Evolutionary conservation across 2,797 vertebrate genomes (phyloP), one percentile per base, ranked within the genome.

Genomic region (Melopsittacus undulatus): DNA sequence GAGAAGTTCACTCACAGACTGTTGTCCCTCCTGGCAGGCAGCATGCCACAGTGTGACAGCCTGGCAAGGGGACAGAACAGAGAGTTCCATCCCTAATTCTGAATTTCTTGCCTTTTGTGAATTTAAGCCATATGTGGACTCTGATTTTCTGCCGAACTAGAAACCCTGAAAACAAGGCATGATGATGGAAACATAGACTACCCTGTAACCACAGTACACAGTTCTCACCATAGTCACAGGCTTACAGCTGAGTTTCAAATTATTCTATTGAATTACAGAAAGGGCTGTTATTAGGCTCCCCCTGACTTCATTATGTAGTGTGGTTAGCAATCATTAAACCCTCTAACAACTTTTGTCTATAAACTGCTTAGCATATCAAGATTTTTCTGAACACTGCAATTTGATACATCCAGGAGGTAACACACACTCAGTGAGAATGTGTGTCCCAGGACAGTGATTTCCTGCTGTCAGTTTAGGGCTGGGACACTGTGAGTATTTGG

Each of bases 261-360:
- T 92, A 70, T 94, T 93, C 84, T 82, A 52, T 4, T 72, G 70
- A 85, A 76, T 94, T 93, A 91, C 72, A 79, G 57, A 95, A 90
- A 72, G 10, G 23, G 32, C 26, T 92, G 45, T 77, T 89, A 87
- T 68, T 87, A 87, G 63, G 57, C 9, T 74, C 13, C 18, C 36
- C 51, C 74, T 10, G 3, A 85, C 51, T 42, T 92, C 75, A 61
- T 92, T 84, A 68, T 72, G 67, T 66, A 40, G 38, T 76, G 63
- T 27, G 29, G 46, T 76, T 68, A 88, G n/a, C 45, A 34, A 57
- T 66, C 46, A 77, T 70, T 83, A 94, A 95, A 79, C 36, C 42
- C 52, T 56, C 49, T 95, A 81, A 73, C 40, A 79, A 52, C n/a
- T 78, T 83, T 80, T 87, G 27, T 76, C 64, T 42, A 67, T 59